These are phyloP conservation scores for Phallusia fumigata DNA, from an alignment of 23 tunicate species.

Conservation along the genomic window DNA sequence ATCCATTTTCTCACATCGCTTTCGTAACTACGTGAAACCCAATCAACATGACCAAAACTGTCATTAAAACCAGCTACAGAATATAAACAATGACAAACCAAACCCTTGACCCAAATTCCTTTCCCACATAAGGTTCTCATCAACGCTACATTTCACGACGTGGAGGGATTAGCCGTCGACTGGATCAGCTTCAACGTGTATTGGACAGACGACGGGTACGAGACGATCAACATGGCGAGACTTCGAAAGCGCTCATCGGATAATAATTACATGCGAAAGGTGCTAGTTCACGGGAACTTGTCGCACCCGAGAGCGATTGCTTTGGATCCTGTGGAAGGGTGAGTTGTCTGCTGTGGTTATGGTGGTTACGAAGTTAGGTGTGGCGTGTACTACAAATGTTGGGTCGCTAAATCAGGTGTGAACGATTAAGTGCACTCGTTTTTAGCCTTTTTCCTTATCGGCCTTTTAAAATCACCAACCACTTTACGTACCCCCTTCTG, in stretches of 20 bases:
- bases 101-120: no score
- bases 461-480: no score
- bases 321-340: conserved; percentile 33
- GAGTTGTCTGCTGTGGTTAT: background rate
- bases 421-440: no score
- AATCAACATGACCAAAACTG: no score
- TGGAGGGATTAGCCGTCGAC: conserved; percentile 43
- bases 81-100: no score
- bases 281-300: conserved; percentile 23
- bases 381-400: no score
- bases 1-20: no score
- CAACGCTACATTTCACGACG: conserved; percentile 14
- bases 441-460: no score
- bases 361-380: background rate
- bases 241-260: background rate
- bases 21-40: no score
- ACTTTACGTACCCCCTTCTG: no score
- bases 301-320: conserved; percentile 33
- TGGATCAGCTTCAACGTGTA: conserved; percentile 40
- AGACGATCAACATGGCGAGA: conserved; percentile 20
- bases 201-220: conserved; percentile 46
- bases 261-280: conserved; percentile 16
- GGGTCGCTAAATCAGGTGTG: no score
- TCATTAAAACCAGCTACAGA: background rate
- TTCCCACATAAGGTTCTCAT: conserved; percentile 8